Evolutionary conservation across 64 coral and sea anemone species (phyloP), one percentile per base, ranked within the genome.

Genomic region (Pocillopora damicornis): DNA sequence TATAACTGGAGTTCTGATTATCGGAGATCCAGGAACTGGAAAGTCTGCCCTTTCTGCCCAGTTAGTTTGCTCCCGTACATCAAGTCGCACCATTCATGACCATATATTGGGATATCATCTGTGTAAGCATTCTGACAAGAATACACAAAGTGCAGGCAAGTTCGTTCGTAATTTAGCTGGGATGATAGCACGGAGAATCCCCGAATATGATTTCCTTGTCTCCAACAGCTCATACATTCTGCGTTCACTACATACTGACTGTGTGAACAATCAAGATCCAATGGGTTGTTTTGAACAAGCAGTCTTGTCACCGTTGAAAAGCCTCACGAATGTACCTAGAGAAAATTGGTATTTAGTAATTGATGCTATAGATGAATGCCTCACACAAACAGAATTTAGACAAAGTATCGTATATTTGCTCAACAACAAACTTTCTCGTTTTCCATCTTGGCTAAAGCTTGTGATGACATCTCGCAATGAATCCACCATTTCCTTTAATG

Each of bases 101-200:
- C 86, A 86, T 35, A 83, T 95, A 60, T 67, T 95, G 26, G 93
- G 78, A 57, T 95, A 95, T 68, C 93, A 95, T 15, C 60, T 95
- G 30, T 95, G 93, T 59, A 91, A 81, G 13, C 90, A 95, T 84
- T 85, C 93, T 56, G 80, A 95, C 17, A 84, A 64, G 26, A 90
- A 91, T 42, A 95, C 93, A 78, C 85, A 88, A 35, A 86, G 85
- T 91, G 78, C 77, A 63, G 93, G 74, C 42, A 80, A 75, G 83
- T 90, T 94, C 58, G 92, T 94, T 65, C 88, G 82, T 30, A 94
- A 94, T 75, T 8, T 94, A 25, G 92, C 77, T 15, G 67, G 42
- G 26, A 87, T 94, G 88, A 74, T 87, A 56, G 76, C 80, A 17
- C 30, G 17, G 12, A 86, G 82, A 81, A 16, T 89, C 13, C 88